Evolutionary conservation across 2,113 vertebrate genomes (phyloP).

Genomic region (Glaucidium brasilianum): DNA sequence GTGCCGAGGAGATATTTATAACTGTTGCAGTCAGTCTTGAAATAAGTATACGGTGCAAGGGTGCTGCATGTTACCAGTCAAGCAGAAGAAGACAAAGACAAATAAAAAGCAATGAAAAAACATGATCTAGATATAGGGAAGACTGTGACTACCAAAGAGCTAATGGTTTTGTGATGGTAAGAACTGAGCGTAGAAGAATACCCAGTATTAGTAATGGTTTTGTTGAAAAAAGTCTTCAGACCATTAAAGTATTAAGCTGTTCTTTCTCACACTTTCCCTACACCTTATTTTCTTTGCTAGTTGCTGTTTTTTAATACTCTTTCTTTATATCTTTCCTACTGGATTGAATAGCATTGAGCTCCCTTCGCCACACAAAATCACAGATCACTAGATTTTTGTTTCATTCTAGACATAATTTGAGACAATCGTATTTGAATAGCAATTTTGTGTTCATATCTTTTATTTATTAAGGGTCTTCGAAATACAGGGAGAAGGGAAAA

Average conservation of each 20-base stretch:
- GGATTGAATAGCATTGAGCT: slow-evolving; percentile 61
- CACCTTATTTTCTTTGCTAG: not conserved
- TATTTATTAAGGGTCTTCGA: slow-evolving; percentile 69
- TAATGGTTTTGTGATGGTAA: slow-evolving; percentile 21
- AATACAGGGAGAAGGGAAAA: slow-evolving; percentile 48
- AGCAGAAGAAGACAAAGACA: slow-evolving; percentile 63
- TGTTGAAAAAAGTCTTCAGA: slow-evolving; percentile 42
- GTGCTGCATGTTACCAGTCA: slow-evolving; percentile 52
- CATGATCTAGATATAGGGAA: slow-evolving; percentile 11
- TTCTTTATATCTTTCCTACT: slow-evolving; percentile 53
- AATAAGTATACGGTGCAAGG: slow-evolving; percentile 50
- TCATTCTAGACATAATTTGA: slow-evolving; percentile 69
- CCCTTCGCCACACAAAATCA: slow-evolving; percentile 63
- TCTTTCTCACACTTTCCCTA: slow-evolving; percentile 36
- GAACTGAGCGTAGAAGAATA: slow-evolving; percentile 31
- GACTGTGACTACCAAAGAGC: slow-evolving; percentile 24
- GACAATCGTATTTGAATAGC: slow-evolving; percentile 73
- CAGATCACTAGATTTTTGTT: slow-evolving; percentile 68
- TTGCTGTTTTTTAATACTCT: not conserved
- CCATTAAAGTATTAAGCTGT: slow-evolving; percentile 62
- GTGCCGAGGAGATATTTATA: slow-evolving; percentile 55
- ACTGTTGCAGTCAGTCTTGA: slow-evolving; percentile 56
- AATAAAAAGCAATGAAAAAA: slow-evolving; percentile 59
- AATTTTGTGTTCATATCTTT: slow-evolving; percentile 74
- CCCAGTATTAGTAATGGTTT: slow-evolving; percentile 11